Base-by-base conservation (phyloP, 2,797 vertebrate genomes). In the Amblyraja radiata region DNA sequence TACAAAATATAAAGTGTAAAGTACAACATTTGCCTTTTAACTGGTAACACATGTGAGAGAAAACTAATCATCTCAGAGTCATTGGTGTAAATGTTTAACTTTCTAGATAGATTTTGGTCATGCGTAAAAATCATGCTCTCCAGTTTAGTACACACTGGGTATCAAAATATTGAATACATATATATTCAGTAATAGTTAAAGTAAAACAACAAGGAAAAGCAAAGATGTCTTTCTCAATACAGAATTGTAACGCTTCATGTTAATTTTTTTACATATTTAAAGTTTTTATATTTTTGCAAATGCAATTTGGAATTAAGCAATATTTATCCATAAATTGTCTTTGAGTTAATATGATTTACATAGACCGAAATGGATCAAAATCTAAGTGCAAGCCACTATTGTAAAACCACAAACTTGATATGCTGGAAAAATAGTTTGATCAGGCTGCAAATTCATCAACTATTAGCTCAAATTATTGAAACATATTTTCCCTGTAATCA, bases 21-120 rank as follows among this genome's bases (percentile, higher is more conserved):
- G 90, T 92, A 73, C 90, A 92, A 76, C 68, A 54, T 74, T 39
- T 92, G 90, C 73, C 90, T 76, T 0, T 71, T 28, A 92, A 76
- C 68, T 23, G 65, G 21, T 68, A 68, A 13, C 36, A 90, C 7
- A n/a, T 46, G 36, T 28, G 39, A 71, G 39, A 92, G 68, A 92
- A 92, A 54, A 54, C 76, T 13, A 88, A 11, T 76, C 73, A 76
- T 39, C 28, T 76, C 73, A 46, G n/a, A 21, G 10, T 23, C 71
- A 76, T 76, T 92, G 71, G 76, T 46, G 13, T 36, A 16, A 73
- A 74, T 92, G 36, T 76, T 92, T 73, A 76, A 25, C 14, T 36
- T 76, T 39, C 68, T 1, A 46, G 68, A 32, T 73, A 46, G 73
- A 76, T 14, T 58, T 92, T 74, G 68, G 39, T 46, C 36, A 39